Evolutionary conservation across 2,888 invertebrate species (phyloP).

Genomic region (Drosophila buzzatii): DNA sequence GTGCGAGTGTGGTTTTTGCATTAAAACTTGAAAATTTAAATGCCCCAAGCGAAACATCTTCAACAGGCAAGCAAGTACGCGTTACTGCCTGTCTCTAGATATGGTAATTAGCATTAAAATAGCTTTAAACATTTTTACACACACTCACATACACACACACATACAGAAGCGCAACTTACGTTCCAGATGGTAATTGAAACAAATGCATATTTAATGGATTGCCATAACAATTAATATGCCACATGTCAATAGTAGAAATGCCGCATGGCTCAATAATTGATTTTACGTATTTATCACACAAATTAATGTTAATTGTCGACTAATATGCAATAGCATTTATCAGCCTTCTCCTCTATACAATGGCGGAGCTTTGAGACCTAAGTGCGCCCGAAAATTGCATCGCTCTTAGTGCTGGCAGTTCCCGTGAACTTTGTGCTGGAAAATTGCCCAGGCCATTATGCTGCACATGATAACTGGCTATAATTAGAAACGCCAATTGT

Average conservation of each 20-base stretch:
- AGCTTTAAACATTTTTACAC: constrained; percentile 59
- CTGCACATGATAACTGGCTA: constrained; percentile 42
- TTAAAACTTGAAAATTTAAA: constrained; percentile 79
- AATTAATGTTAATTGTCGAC: constrained; percentile 72
- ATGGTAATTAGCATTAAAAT: constrained; percentile 72
- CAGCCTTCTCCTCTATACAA: constrained; percentile 12
- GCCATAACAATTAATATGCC: constrained; percentile 61
- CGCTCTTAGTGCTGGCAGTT: not conserved
- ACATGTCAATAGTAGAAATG: constrained; percentile 58
- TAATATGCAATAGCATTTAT: constrained; percentile 59
- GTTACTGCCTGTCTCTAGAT: constrained; percentile 36
- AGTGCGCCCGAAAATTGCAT: not conserved
- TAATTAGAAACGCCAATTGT: constrained; percentile 49
- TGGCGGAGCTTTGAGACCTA: not conserved
- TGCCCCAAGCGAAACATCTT: constrained; percentile 70
- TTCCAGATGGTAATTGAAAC: constrained; percentile 60
- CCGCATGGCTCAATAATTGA: constrained; percentile 63
- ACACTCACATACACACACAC: constrained; percentile 1
- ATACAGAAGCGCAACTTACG: not conserved
- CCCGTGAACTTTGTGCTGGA: constrained; percentile 14
- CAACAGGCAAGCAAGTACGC: constrained; percentile 45
- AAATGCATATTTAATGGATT: constrained; percentile 72
- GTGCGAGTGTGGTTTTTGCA: constrained; percentile 58
- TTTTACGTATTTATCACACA: constrained; percentile 75
- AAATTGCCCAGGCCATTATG: constrained; percentile 48